Percentiles rank a stretch among this genome's conserved stretches.
Conservation (phyloP, 1,140 invertebrate species). For the Lepidostoma basale region DNA sequence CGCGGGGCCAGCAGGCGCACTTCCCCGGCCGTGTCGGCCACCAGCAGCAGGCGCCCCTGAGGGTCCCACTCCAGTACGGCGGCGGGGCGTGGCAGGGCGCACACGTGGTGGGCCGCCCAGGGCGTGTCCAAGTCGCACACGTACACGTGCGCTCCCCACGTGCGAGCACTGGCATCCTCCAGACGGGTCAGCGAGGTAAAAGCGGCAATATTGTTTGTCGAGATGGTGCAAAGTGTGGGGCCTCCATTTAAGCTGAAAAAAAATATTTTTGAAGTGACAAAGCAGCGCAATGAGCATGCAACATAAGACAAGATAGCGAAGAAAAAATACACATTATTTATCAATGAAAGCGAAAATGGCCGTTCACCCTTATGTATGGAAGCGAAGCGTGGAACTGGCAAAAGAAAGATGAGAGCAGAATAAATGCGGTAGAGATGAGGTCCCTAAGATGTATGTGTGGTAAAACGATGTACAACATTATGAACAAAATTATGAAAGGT, state of each 20-base stretch:
- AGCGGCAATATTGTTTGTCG: constrained; percentile 79
- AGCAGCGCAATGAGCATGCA: too few relatives aligned
- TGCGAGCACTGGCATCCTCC: constrained; percentile 68
- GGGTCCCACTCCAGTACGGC: constrained; percentile 86
- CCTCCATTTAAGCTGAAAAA: constrained; percentile 51
- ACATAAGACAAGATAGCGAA: too few relatives aligned
- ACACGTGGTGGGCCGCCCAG: constrained; percentile 79
- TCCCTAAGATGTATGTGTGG: too few relatives aligned
- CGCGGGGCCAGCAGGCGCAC: constrained; percentile 79
- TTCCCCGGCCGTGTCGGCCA: constrained; percentile 76
- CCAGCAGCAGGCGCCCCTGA: constrained; percentile 76
- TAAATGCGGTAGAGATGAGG: too few relatives aligned
- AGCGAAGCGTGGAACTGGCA: too few relatives aligned
- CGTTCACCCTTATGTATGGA: too few relatives aligned
- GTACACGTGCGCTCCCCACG: constrained; percentile 81
- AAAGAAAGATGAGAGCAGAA: too few relatives aligned
- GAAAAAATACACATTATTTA: too few relatives aligned
- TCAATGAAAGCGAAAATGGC: too few relatives aligned
- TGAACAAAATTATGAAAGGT: too few relatives aligned
- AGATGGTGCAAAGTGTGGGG: constrained; percentile 70
- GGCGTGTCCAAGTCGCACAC: constrained; percentile 86
- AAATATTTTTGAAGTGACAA: too few relatives aligned
- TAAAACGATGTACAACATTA: too few relatives aligned
- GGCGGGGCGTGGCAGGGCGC: constrained; percentile 61
- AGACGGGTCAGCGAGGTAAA: constrained; percentile 77